phyloP scores from a whole-genome alignment of 1,140 invertebrate genomes.

The Phymastichus coffea region DNA sequence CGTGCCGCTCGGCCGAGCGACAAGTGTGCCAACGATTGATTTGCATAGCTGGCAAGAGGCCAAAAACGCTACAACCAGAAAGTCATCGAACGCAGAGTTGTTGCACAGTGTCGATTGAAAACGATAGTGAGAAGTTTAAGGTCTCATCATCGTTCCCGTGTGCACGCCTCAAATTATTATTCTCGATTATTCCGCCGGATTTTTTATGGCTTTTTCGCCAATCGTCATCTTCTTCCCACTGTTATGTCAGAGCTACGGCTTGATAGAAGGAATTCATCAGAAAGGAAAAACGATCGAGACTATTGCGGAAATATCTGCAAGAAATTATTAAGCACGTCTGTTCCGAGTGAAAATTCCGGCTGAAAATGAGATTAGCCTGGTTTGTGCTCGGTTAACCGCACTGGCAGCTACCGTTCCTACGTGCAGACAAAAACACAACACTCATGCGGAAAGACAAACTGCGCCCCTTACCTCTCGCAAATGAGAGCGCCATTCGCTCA shows the following conservation, averaged over 20 bases:
- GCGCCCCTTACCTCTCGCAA: not conserved
- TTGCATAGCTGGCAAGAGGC: slow-evolving; percentile 28
- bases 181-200: slow-evolving; percentile 1
- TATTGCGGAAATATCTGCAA: slow-evolving; percentile 30
- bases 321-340: slow-evolving; percentile 28
- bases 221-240: slow-evolving; percentile 20
- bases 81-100: slow-evolving; percentile 27
- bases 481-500: slow-evolving; percentile 17
- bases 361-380: slow-evolving; percentile 36
- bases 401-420: slow-evolving; percentile 29
- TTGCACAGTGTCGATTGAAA: slow-evolving; percentile 36
- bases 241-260: slow-evolving; percentile 4
- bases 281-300: slow-evolving; percentile 16
- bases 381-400: slow-evolving; percentile 38
- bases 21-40: slow-evolving; percentile 30
- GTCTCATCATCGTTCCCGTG: no score
- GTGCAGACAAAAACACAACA: no score
- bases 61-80: slow-evolving; percentile 8
- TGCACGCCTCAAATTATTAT: slow-evolving; percentile 44
- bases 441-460: no score
- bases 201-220: slow-evolving; percentile 17
- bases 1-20: not conserved
- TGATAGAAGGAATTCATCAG: not conserved
- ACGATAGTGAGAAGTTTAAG: slow-evolving; percentile 41
- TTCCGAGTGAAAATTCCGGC: slow-evolving; percentile 25